Evolutionary conservation across 2,797 vertebrate genomes (phyloP).

Genomic region (Allobates femoralis): DNA sequence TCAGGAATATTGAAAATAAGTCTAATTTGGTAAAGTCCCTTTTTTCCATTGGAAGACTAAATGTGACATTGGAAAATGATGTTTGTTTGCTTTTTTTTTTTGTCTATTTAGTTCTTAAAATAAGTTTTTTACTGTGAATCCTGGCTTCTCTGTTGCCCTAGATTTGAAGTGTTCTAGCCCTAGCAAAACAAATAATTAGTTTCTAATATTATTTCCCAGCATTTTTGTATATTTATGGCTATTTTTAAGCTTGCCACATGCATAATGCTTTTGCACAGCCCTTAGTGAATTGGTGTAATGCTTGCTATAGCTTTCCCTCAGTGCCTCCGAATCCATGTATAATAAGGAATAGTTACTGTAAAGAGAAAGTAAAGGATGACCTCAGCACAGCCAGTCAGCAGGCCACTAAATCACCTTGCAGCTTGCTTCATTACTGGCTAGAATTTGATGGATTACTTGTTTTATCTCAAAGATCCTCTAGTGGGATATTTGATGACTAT

Average conservation of each 20-base stretch:
- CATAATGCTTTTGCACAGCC: neutral
- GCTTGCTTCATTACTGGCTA: slow-evolving; percentile 58
- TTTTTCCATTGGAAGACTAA: neutral
- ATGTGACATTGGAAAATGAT: neutral
- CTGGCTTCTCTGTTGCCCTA: neutral
- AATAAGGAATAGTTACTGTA: slow-evolving; percentile 45
- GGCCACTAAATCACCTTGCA: slow-evolving; percentile 62
- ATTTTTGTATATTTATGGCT: neutral
- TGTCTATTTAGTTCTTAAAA: neutral
- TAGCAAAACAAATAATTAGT: neutral
- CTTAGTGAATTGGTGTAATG: slow-evolving; percentile 20
- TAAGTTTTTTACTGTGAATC: neutral
- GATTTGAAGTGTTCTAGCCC: neutral
- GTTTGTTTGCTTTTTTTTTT: neutral
- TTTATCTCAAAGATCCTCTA: slow-evolving; percentile 62
- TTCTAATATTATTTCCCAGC: slow-evolving; percentile 14
- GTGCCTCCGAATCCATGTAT: neutral
- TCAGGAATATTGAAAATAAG: neutral
- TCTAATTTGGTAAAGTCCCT: neutral
- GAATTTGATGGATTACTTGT: slow-evolving; percentile 60
- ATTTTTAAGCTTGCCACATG: slow-evolving; percentile 5
- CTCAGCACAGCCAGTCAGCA: slow-evolving; percentile 53
- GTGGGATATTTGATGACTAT: slow-evolving; percentile 62
- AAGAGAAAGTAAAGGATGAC: slow-evolving; percentile 49
- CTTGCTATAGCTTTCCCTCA: neutral